Conservation (phyloP, 2,113 vertebrate genomes). For the Catharus fuscescens region DNA sequence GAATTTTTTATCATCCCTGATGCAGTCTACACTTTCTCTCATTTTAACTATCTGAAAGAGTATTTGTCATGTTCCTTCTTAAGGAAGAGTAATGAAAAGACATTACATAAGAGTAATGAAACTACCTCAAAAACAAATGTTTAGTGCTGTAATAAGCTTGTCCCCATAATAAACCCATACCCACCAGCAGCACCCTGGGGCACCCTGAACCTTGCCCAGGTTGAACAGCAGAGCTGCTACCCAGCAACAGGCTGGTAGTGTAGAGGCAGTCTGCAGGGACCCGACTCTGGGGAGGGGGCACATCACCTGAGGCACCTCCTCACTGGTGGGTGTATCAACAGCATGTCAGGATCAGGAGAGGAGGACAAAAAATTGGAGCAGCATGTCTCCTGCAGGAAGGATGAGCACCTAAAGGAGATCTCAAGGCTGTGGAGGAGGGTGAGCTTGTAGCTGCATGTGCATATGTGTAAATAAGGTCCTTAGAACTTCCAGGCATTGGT, state of each 20-base stretch:
- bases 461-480: background rate
- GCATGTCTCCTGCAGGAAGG: accelerated
- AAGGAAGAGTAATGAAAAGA: background rate
- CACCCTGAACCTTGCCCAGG: background rate
- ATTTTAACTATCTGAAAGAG: background rate
- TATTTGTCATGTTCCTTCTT: background rate
- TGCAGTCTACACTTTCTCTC: background rate
- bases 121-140: background rate
- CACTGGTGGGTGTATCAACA: background rate
- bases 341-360: background rate
- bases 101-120: background rate
- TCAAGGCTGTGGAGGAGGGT: background rate
- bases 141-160: background rate
- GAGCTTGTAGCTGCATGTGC: background rate
- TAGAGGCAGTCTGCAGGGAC: background rate
- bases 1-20: background rate
- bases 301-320: background rate
- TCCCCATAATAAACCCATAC: background rate
- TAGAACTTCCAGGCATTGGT: background rate
- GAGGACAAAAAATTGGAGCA: background rate
- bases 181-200: background rate
- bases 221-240: background rate
- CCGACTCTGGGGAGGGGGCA: accelerated
- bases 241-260: background rate
- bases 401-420: accelerated